Conservation (phyloP, 2,113 vertebrate species). For the Rhinoptilus africanus region DNA sequence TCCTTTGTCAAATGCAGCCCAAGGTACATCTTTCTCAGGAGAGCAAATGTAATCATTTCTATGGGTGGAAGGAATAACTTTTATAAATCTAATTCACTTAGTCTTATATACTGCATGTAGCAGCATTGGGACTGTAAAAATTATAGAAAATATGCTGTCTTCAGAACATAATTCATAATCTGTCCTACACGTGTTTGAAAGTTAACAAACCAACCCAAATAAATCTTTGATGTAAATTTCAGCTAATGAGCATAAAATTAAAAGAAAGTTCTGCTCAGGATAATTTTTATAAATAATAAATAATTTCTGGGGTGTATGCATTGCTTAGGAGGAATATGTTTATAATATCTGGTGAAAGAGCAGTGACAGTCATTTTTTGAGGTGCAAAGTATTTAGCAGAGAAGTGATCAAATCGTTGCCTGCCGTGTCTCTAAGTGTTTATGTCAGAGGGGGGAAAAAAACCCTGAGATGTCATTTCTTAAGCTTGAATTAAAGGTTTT, state of each 20-base stretch:
- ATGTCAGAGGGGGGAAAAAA: background rate
- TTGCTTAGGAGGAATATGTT: background rate
- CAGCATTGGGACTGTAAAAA: background rate
- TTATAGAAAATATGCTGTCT: background rate
- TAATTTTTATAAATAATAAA: background rate
- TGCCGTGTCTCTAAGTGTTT: background rate
- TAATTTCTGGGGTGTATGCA: background rate
- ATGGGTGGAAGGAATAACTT: background rate
- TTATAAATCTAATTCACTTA: background rate
- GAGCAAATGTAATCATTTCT: background rate
- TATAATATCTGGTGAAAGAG: background rate
- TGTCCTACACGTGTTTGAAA: background rate
- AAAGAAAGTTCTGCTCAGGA: background rate
- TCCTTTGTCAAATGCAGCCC: background rate
- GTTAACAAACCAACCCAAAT: rapidly evolving
- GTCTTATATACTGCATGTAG: rapidly evolving
- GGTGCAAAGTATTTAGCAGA: background rate
- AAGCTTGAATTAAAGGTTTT: background rate
- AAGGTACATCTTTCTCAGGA: slow-evolving; percentile 33
- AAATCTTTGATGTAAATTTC: background rate
- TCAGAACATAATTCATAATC: background rate
- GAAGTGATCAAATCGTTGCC: background rate
- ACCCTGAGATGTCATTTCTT: background rate
- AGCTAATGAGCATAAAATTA: background rate
- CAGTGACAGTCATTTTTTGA: background rate